A percentile compares a stretch with the other conserved stretches of the same genome.
These are phyloP conservation scores for Trissolcus japonicus DNA, from an alignment of 2,888 invertebrate genomes.

Conservation along the genomic window DNA sequence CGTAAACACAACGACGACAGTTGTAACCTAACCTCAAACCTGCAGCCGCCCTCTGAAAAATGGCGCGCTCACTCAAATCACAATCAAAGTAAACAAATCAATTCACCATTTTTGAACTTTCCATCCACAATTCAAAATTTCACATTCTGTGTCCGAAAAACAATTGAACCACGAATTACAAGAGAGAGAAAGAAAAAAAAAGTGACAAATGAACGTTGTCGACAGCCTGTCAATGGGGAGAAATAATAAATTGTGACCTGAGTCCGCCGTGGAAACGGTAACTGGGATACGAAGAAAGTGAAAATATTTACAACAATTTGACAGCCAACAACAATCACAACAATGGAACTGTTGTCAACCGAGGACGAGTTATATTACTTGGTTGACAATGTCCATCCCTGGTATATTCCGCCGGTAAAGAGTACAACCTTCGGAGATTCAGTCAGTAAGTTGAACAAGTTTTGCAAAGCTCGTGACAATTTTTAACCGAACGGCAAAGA, in stretches of 20 bases:
- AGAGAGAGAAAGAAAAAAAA: background rate
- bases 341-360: conserved; percentile 22
- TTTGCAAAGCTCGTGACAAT: background rate
- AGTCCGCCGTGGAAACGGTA: conserved; percentile 36
- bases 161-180: background rate
- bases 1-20: background rate
- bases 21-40: background rate
- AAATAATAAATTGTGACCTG: conserved; percentile 6
- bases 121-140: too few relatives aligned
- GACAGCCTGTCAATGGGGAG: background rate
- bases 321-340: conserved; percentile 16
- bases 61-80: too few relatives aligned
- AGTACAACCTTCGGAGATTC: background rate
- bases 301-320: conserved; percentile 26
- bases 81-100: too few relatives aligned
- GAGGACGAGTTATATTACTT: conserved; percentile 30
- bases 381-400: conserved; percentile 14
- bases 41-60: too few relatives aligned
- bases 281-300: conserved; percentile 37
- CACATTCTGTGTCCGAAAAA: background rate
- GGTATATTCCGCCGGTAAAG: conserved; percentile 5
- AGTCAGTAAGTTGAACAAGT: background rate
- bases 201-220: conserved; percentile 20
- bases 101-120: too few relatives aligned
- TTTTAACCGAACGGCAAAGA: background rate